A percentile compares a stretch with the other conserved stretches of the same genome.
Evolutionary conservation across 37 sponge, comb jelly and placozoan genomes (phyloP).

Genomic region (Spongilla lacustris): DNA sequence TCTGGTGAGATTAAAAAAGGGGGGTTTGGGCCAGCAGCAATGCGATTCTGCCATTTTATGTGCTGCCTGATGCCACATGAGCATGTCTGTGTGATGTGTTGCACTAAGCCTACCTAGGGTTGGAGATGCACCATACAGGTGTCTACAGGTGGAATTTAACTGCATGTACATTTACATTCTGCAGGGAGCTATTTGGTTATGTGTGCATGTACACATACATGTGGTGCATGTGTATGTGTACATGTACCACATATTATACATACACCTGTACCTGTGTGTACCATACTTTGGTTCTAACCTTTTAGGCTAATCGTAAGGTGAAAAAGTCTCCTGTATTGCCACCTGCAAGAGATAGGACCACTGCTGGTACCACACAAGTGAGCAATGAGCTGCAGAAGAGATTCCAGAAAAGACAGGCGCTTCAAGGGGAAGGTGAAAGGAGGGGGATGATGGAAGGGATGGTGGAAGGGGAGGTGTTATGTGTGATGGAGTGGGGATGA

Average conservation of each 20-base stretch:
- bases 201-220: too few species aligned
- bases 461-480: not conserved
- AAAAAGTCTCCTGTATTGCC: not conserved
- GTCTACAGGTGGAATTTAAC: too few species aligned
- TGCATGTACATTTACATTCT: too few species aligned
- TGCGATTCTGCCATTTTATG: too few species aligned
- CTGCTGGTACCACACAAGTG: not conserved
- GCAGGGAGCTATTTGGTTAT: too few species aligned
- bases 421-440: not conserved
- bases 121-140: too few species aligned
- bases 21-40: too few species aligned
- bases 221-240: too few species aligned
- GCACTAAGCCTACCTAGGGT: too few species aligned
- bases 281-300: not conserved
- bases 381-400: not conserved
- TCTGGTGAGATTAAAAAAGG: constrained; percentile 40
- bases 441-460: not conserved
- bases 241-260: too few species aligned
- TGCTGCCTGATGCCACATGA: not conserved
- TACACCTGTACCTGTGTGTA: too few species aligned
- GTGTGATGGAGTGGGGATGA: not conserved
- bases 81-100: too few species aligned
- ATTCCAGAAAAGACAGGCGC: not conserved
- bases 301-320: not conserved
- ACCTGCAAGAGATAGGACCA: not conserved